These are phyloP conservation scores for Aphodius granarius DNA, from an alignment of 2,888 invertebrate species.

Conservation along the genomic window DNA sequence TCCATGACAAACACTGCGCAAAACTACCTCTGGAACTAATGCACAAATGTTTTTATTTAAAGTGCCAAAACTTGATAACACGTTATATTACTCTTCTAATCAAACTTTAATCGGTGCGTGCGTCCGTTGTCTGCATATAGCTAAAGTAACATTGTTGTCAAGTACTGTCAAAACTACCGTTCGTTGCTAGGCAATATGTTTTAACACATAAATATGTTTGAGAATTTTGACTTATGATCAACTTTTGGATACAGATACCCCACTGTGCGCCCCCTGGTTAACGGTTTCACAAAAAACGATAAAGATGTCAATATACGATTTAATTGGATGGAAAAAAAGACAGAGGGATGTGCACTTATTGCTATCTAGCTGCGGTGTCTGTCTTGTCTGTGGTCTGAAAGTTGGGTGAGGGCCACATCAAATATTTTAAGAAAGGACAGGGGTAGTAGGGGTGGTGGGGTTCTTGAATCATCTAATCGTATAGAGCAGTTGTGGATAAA, in stretches of 20 bases:
- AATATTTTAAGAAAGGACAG: background rate
- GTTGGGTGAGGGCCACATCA: no score
- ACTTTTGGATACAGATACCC: background rate
- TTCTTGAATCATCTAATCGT: background rate
- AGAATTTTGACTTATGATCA: background rate
- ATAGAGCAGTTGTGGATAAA: conserved; percentile 13
- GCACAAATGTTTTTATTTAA: background rate
- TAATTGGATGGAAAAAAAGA: no score
- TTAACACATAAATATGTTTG: background rate
- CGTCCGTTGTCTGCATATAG: background rate
- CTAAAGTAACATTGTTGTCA: background rate
- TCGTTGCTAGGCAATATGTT: background rate
- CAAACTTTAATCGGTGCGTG: background rate
- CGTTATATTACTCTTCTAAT: background rate
- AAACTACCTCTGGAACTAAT: background rate
- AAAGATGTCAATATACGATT: no score
- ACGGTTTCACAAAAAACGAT: no score
- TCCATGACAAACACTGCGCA: background rate
- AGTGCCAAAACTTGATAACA: background rate
- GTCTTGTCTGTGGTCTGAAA: no score
- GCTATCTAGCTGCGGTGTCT: no score
- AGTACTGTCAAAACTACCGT: background rate
- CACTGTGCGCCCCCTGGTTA: background rate
- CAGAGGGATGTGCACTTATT: no score
- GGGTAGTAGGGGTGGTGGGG: background rate